Conservation (phyloP, 2,113 vertebrate species). For the Lagopus muta region DNA sequence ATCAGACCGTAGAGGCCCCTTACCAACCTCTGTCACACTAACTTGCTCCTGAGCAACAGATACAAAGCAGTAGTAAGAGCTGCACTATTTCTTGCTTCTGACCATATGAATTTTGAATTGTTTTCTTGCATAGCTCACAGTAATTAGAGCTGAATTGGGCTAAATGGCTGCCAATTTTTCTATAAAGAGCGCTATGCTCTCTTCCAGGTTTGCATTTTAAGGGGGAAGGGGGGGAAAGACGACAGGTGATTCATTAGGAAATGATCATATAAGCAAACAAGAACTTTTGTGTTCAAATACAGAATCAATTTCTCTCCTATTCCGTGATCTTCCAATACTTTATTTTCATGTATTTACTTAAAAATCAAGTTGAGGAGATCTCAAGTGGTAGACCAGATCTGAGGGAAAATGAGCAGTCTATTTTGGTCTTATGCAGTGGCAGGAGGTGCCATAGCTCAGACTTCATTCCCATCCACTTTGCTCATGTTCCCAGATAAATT, state of each 20-base stretch:
- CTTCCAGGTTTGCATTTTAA: constrained; percentile 36
- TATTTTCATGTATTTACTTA: not conserved
- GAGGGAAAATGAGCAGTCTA: not conserved
- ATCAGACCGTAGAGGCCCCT: not conserved
- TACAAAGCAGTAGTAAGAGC: not conserved
- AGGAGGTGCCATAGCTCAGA: not conserved
- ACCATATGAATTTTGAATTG: not conserved
- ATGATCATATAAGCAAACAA: not conserved
- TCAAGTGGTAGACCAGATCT: not conserved
- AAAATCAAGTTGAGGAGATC: not conserved
- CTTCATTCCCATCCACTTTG: not conserved
- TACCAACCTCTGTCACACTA: constrained; percentile 25
- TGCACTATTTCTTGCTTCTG: not conserved
- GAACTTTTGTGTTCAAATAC: not conserved
- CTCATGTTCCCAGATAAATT: not conserved
- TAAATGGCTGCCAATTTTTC: constrained; percentile 45
- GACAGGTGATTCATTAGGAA: not conserved
- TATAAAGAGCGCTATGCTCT: constrained; percentile 42
- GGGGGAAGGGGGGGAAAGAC: not conserved
- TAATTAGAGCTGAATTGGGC: constrained; percentile 23
- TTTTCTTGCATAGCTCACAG: not conserved
- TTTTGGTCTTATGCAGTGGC: not conserved
- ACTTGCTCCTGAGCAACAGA: not conserved
- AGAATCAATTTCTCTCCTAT: not conserved
- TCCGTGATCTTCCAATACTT: not conserved